Evolutionary conservation across 2,113 vertebrate genomes (phyloP).

Genomic region (Hoplias malabaricus): DNA sequence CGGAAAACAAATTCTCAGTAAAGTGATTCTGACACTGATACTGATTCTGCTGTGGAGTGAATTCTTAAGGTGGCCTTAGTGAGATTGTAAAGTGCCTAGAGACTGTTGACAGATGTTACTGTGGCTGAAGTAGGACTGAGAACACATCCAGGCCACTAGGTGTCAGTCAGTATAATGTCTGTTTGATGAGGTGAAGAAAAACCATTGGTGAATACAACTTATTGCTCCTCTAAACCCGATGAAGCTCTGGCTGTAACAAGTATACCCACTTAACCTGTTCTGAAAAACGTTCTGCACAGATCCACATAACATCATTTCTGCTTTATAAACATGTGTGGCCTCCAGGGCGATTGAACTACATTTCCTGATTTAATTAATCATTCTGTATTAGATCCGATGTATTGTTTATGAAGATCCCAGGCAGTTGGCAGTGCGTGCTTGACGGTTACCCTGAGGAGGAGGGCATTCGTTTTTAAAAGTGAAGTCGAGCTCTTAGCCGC

Average conservation of each 20-base stretch:
- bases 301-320: background rate
- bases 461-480: background rate
- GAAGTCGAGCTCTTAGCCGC: background rate
- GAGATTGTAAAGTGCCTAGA: conserved; percentile 3
- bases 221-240: no score
- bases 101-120: no score
- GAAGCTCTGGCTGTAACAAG: conserved; percentile 63
- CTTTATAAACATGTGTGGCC: conserved; percentile 2
- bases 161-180: no score
- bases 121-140: no score
- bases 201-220: no score
- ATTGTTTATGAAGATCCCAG: background rate
- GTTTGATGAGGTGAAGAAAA: no score
- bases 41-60: no score
- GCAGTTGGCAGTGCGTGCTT: background rate
- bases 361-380: background rate
- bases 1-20: no score
- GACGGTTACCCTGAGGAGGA: background rate
- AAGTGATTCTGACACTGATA: no score
- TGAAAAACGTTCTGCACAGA: conserved; percentile 38
- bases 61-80: background rate
- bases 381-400: background rate
- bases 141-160: no score
- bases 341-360: background rate
- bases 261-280: conserved; percentile 65